phyloP scores from a whole-genome alignment of 2,113 vertebrate genomes.

The Corvus hawaiiensis region DNA sequence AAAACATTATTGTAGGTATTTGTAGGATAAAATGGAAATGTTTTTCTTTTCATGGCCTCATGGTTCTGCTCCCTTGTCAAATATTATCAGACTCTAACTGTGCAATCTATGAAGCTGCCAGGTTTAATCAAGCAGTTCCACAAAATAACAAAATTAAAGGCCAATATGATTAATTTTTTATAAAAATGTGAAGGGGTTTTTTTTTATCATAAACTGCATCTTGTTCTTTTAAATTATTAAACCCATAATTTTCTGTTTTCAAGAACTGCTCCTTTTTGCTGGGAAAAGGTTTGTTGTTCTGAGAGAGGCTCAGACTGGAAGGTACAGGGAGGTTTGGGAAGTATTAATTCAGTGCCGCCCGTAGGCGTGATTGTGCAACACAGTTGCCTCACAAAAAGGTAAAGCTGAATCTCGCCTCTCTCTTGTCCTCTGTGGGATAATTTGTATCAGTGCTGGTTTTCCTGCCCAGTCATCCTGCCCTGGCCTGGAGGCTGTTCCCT shows the following conservation, averaged over 20 bases:
- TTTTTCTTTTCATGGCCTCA: not conserved
- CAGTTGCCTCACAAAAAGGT: not conserved
- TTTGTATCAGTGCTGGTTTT: not conserved
- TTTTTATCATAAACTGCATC: not conserved
- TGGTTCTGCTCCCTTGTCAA: constrained; percentile 25
- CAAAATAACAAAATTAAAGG: not conserved
- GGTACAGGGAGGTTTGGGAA: not conserved
- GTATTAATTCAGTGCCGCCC: not conserved
- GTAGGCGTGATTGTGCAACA: not conserved
- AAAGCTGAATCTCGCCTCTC: not conserved
- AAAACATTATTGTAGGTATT: not conserved
- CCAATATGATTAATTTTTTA: not conserved
- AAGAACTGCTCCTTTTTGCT: not conserved
- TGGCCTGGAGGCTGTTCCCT: not conserved
- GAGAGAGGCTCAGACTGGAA: not conserved
- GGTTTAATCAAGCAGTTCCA: not conserved
- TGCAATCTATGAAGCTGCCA: not conserved
- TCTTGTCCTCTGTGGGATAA: not conserved
- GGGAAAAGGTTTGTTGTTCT: not conserved
- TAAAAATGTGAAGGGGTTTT: not conserved
- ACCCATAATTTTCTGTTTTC: not conserved
- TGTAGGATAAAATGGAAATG: not conserved
- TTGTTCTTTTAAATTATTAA: not conserved
- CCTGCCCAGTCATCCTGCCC: not conserved
- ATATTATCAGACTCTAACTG: not conserved